Base-by-base conservation (phyloP, 2,113 vertebrate species). In the Oncorhynchus masou region DNA sequence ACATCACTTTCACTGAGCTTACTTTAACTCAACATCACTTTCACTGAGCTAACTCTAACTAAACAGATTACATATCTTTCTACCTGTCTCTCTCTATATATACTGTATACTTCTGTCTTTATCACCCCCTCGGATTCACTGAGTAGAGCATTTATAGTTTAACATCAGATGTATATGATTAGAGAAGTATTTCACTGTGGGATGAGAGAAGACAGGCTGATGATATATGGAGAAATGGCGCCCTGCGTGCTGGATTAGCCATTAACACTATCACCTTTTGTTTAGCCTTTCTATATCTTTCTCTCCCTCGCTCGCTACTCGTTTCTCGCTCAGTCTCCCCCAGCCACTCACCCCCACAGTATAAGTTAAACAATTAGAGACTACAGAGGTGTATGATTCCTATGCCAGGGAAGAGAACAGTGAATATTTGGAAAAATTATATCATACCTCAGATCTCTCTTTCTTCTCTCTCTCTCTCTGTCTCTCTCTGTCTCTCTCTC, bases 321-420 rank as follows among this genome's bases (percentile, higher is more conserved):
- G 13, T 73, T 22, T 67, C 39, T 76, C 20, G 19, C 64, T 68
- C 60, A 74, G 64, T 57, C 13, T 72, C 9, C 19, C 34, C 19
- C 49, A 75, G 25, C 65, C 39, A 57, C 49, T 24, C 74, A 1
- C 45, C 71, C 81, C 78, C 74, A 67, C 75, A 62, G 24, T 74
- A 77, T 31, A 79, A 76, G 70, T 74, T 76, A 83, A 83, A 81
- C 83, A 81, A 79, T 85, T 77, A 80, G 54, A 71, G 70, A 71
- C 11, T 78, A 83, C 81, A 81, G 76, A 71, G 62, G 76, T 75
- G 64, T 83, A 72, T 75, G 74, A 69, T 79, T 75, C 70, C 39
- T 25, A 68, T 70, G 60, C 62, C 27, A 49, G 69, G 39, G 62
- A 78, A 68, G 71, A 73, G 78, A 83, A 71, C 75, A 54, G 51